A percentile compares a stretch with the other conserved stretches of the same genome.
phyloP scores from a whole-genome alignment of 1,140 invertebrate genomes.

The Chelonus insularis region DNA sequence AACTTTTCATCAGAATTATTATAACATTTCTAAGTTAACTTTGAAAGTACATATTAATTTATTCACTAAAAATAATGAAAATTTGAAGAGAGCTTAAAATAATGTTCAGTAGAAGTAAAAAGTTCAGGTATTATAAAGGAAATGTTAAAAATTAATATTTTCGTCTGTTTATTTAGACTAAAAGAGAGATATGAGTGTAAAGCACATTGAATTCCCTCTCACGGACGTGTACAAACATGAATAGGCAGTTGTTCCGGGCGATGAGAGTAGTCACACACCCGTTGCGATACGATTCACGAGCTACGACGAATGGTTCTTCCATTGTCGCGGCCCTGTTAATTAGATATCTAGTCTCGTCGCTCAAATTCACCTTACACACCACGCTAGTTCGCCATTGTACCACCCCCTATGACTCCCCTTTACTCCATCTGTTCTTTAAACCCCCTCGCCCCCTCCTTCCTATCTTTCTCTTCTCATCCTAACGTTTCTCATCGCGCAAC shows the following conservation, averaged over 20 bases:
- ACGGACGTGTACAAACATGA: not conserved
- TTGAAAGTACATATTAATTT: too few species aligned
- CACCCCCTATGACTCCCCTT: not conserved
- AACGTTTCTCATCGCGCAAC: slow-evolving; percentile 4
- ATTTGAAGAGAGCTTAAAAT: too few species aligned
- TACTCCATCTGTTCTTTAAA: not conserved
- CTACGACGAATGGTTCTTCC: slow-evolving; percentile 52
- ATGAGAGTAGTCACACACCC: slow-evolving; percentile 2
- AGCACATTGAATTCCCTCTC: too few species aligned
- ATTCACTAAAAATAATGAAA: too few species aligned
- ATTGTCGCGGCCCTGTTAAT: slow-evolving; percentile 58
- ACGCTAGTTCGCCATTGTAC: slow-evolving; percentile 24
- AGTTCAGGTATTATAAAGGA: too few species aligned
- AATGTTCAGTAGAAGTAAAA: too few species aligned
- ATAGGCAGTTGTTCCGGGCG: slow-evolving; percentile 16
- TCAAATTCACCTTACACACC: slow-evolving; percentile 48
- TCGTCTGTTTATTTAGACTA: too few species aligned
- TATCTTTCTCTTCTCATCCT: not conserved
- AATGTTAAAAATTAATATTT: too few species aligned
- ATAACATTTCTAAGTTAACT: too few species aligned
- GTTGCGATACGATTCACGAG: slow-evolving; percentile 51
- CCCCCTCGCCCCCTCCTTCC: not conserved
- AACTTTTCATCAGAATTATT: too few species aligned
- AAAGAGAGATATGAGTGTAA: too few species aligned
- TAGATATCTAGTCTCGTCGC: slow-evolving; percentile 56